Evolutionary conservation across 2,113 vertebrate genomes (phyloP).

Genomic region (Camelus dromedarius): DNA sequence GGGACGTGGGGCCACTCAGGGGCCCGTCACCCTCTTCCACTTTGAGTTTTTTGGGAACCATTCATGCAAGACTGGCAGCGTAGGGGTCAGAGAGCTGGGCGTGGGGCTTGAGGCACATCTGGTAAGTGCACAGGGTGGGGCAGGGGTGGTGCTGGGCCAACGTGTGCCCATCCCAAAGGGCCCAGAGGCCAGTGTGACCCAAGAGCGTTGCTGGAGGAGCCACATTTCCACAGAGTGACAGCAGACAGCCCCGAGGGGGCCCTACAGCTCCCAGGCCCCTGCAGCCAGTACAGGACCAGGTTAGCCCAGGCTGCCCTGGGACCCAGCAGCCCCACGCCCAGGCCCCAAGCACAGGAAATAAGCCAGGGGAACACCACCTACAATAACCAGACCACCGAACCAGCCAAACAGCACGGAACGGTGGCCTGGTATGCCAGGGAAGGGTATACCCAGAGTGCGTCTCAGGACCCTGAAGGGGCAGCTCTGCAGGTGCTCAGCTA

Average conservation of each 20-base stretch:
- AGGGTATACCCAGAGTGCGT: neutral
- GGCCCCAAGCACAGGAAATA: neutral
- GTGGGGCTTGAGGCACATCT: neutral
- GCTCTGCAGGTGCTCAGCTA: neutral
- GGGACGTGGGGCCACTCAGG: accelerated
- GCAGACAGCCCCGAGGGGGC: neutral
- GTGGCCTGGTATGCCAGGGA: accelerated
- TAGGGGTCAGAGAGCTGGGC: neutral
- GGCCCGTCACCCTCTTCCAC: neutral
- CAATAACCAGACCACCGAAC: neutral
- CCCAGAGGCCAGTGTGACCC: neutral
- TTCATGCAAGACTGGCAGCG: accelerated
- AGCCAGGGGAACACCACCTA: neutral
- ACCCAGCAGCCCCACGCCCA: no score
- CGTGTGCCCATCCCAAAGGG: neutral
- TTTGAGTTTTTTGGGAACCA: neutral
- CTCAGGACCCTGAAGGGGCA: neutral
- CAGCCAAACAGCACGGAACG: neutral
- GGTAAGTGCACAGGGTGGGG: no score
- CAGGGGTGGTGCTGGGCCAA: neutral
- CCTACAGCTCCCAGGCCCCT: neutral
- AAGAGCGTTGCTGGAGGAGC: neutral
- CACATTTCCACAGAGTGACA: neutral
- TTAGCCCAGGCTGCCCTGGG: neutral
- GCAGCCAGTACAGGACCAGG: accelerated